A percentile compares a stretch with the other conserved stretches of the same genome.
phyloP scores from a whole-genome alignment of 2,113 vertebrate species.

The Leptocoma aspasia region DNA sequence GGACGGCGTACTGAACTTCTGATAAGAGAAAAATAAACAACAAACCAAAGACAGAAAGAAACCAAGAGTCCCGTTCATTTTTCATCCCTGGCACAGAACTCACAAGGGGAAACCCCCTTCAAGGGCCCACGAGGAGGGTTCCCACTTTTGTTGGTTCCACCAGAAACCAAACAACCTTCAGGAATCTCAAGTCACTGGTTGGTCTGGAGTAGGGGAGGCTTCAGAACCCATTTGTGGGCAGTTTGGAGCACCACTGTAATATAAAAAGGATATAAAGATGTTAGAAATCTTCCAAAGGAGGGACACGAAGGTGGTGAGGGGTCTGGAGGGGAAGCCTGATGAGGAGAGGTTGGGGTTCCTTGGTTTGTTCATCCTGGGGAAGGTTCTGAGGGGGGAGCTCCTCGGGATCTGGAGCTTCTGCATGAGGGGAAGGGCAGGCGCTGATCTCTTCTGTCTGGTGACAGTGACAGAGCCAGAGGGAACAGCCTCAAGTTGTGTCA shows the following conservation, averaged over 20 bases:
- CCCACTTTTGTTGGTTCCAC: too few species aligned
- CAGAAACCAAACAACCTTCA: too few species aligned
- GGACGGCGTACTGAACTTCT: too few species aligned
- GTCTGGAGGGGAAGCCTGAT: not conserved
- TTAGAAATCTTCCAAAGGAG: not conserved
- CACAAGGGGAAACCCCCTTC: too few species aligned
- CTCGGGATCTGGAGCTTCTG: not conserved
- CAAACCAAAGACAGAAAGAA: too few species aligned
- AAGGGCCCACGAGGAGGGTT: too few species aligned
- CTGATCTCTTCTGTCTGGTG: not conserved
- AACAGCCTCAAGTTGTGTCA: not conserved
- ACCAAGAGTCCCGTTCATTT: too few species aligned
- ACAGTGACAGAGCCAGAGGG: not conserved
- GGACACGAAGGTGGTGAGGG: not conserved
- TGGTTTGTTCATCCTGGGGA: too few species aligned
- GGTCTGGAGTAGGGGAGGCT: not conserved
- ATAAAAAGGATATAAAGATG: not conserved
- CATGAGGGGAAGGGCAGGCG: not conserved
- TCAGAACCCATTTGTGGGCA: not conserved
- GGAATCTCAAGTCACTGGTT: not conserved
- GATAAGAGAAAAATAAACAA: too few species aligned
- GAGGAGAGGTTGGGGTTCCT: not conserved
- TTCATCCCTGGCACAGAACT: too few species aligned
- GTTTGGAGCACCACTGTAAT: not conserved
- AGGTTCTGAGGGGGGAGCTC: not conserved